These are phyloP conservation scores for Tautogolabrus adspersus DNA, from an alignment of 2,113 vertebrate genomes.

Conservation along the genomic window DNA sequence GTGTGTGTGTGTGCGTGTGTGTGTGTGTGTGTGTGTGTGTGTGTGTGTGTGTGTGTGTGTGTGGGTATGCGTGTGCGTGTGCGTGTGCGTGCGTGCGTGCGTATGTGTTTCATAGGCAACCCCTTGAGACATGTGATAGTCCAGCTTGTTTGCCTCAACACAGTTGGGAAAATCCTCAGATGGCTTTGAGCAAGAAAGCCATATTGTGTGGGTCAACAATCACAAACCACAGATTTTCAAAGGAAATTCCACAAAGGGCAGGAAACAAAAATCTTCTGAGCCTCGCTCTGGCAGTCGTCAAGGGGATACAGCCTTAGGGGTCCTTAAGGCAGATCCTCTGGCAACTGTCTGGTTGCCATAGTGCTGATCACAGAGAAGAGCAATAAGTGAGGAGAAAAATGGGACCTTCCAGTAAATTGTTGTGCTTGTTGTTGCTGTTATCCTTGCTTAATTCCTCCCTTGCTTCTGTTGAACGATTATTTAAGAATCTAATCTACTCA, in stretches of 20 bases:
- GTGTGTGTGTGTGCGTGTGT: constrained; percentile 22
- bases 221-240: neutral
- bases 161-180: constrained; percentile 32
- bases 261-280: neutral
- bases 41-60: constrained; percentile 19
- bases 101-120: constrained; percentile 36
- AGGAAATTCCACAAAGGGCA: neutral
- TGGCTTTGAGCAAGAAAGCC: constrained; percentile 6
- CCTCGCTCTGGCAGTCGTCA: neutral
- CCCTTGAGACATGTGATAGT: constrained; percentile 20
- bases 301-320: constrained; percentile 20
- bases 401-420: constrained; percentile 34
- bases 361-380: constrained; percentile 44
- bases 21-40: constrained; percentile 23
- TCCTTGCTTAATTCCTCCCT: constrained; percentile 32
- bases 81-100: neutral
- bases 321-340: constrained; percentile 35
- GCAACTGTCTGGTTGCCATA: constrained; percentile 59
- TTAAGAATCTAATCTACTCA: constrained; percentile 39
- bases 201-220: constrained; percentile 12
- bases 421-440: constrained; percentile 51
- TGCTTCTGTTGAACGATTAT: constrained; percentile 37
- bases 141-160: constrained; percentile 21
- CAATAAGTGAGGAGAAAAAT: constrained; percentile 42
- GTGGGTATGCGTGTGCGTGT: constrained; percentile 20